Conservation (phyloP, 2,888 invertebrate species). For the Rhaphigaster nebulosa region DNA sequence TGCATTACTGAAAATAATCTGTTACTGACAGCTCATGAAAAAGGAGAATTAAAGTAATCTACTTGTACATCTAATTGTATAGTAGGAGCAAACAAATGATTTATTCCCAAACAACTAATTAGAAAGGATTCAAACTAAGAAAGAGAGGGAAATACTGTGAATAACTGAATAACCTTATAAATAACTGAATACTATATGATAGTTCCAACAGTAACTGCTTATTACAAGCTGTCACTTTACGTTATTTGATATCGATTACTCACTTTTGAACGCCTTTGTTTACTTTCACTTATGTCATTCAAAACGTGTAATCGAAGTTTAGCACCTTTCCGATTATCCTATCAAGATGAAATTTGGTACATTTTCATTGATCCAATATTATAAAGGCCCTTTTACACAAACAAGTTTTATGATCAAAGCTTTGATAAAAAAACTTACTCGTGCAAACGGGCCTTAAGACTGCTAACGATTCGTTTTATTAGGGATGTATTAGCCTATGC, state of each 20-base stretch:
- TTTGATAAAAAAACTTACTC: too few species aligned
- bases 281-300: too few species aligned
- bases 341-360: too few species aligned
- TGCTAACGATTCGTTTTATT: too few species aligned
- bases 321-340: too few species aligned
- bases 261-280: neutral
- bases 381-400: too few species aligned
- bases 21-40: neutral
- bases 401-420: too few species aligned
- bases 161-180: neutral
- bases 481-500: too few species aligned
- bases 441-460: too few species aligned
- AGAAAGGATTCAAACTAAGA: neutral
- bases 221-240: neutral
- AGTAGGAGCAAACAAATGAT: neutral
- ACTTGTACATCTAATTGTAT: neutral
- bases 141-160: conserved; percentile 4
- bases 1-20: neutral
- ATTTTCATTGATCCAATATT: too few species aligned
- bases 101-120: neutral
- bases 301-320: too few species aligned
- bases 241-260: neutral
- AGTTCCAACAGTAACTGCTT: neutral
- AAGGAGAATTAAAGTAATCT: neutral
- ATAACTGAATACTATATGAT: neutral